Percentiles rank a stretch among this genome's conserved stretches.
Evolutionary conservation across 2,888 invertebrate genomes (phyloP).

Genomic region (Drosophila emarginata): DNA sequence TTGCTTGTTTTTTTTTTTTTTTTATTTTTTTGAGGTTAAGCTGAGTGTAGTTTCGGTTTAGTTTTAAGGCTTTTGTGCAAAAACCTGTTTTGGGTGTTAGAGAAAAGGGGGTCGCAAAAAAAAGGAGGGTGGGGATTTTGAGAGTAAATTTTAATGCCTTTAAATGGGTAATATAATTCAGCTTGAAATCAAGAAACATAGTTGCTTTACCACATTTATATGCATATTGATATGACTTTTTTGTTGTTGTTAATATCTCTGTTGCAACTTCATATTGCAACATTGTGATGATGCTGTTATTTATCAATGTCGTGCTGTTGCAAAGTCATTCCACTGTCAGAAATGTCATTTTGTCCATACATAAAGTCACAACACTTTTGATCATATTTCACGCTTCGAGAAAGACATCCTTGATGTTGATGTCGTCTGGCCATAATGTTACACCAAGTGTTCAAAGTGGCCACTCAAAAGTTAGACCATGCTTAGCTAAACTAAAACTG

Average conservation of each 20-base stretch:
- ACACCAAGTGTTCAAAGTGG: conserved; percentile 2
- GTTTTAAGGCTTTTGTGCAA: conserved; percentile 61
- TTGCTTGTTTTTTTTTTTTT: neutral
- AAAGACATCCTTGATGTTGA: conserved; percentile 4
- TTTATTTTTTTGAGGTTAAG: conserved; percentile 62
- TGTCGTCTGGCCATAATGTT: conserved; percentile 7
- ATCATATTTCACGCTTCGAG: conserved; percentile 8
- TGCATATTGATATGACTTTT: no score
- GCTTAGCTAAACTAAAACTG: conserved; percentile 14
- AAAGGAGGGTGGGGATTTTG: conserved; percentile 15
- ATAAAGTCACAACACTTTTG: conserved; percentile 9
- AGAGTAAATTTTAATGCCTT: conserved; percentile 1
- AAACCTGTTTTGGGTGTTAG: conserved; percentile 50
- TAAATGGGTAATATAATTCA: neutral
- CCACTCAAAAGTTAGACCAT: conserved; percentile 6
- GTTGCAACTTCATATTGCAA: neutral
- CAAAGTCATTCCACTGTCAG: conserved; percentile 9
- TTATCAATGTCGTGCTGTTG: conserved; percentile 5
- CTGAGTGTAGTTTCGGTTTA: conserved; percentile 73
- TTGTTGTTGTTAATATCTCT: no score
- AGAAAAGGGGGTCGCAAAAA: conserved; percentile 1
- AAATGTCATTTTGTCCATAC: conserved; percentile 5
- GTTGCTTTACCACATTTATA: neutral
- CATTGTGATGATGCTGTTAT: conserved; percentile 7
- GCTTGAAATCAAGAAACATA: neutral